Percentiles rank a stretch among this genome's conserved stretches.
These are phyloP conservation scores for Corythoichthys haematopterus DNA, from an alignment of 2,113 vertebrate species.

Conservation along the genomic window DNA sequence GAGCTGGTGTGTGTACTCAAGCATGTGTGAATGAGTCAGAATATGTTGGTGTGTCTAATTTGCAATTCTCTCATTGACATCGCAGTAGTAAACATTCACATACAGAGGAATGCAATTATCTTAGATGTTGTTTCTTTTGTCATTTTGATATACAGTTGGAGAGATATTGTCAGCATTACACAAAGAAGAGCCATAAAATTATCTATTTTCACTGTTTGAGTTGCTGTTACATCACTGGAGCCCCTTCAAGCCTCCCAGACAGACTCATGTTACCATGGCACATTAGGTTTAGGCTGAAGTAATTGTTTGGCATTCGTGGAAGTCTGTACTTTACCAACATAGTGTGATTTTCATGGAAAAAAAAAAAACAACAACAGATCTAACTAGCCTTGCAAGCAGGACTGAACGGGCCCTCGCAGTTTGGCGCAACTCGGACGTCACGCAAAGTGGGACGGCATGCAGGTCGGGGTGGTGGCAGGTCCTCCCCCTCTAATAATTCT, in stretches of 20 bases:
- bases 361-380: neutral
- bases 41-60: slow-evolving; percentile 30
- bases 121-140: neutral
- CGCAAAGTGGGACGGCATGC: too few relatives aligned
- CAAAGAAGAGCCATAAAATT: neutral
- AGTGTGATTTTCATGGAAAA: neutral
- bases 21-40: slow-evolving; percentile 38
- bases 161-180: neutral
- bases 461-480: too few relatives aligned
- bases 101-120: neutral
- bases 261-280: neutral
- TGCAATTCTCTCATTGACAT: slow-evolving; percentile 12
- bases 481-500: too few relatives aligned
- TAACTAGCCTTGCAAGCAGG: neutral
- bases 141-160: neutral
- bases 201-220: neutral
- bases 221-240: neutral
- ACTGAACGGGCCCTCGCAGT: too few relatives aligned
- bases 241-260: neutral
- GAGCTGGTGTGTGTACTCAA: slow-evolving; percentile 24
- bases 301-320: neutral
- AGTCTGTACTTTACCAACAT: neutral
- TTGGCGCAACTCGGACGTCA: too few relatives aligned
- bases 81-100: neutral
- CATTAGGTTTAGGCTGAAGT: neutral